phyloP scores from a whole-genome alignment of 2,888 invertebrate species.

The Folsomia manolachei region DNA sequence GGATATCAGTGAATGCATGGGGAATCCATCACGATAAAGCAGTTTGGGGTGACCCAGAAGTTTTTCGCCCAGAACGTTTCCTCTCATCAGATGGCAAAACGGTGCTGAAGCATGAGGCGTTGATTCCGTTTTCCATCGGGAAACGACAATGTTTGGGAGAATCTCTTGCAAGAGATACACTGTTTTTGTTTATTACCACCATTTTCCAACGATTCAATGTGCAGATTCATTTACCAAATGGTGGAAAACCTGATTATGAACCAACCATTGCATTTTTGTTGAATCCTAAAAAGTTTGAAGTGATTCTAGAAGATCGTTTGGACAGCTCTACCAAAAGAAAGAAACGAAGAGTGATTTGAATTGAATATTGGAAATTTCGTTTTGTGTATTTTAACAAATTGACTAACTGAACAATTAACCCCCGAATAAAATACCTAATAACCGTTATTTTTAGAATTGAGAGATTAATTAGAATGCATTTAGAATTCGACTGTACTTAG shows the following conservation, averaged over 20 bases:
- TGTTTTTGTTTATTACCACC: constrained; percentile 42
- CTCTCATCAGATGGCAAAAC: constrained; percentile 27
- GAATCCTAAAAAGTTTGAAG: constrained; percentile 26
- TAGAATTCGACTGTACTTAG: too few species aligned
- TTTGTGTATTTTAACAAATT: too few species aligned
- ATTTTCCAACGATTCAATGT: constrained; percentile 42
- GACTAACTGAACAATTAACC: too few species aligned
- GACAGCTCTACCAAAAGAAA: too few species aligned
- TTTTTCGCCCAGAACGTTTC: constrained; percentile 45
- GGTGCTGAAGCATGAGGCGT: constrained; percentile 36
- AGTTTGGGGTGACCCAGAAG: constrained; percentile 44
- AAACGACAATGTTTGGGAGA: constrained; percentile 42
- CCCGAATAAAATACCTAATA: too few species aligned
- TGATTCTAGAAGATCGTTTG: constrained; percentile 18
- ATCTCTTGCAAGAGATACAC: constrained; percentile 35
- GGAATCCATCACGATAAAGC: constrained; percentile 35
- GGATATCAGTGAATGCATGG: constrained; percentile 40
- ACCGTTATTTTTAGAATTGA: too few species aligned
- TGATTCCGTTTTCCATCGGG: constrained; percentile 40
- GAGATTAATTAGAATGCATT: too few species aligned
- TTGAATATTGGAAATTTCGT: too few species aligned
- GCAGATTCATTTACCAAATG: too few species aligned
- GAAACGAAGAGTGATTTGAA: too few species aligned
- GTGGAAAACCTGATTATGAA: constrained; percentile 18
- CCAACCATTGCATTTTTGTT: constrained; percentile 19